Evolutionary conservation across 1,140 invertebrate genomes (phyloP), one percentile per base, ranked within the genome.

Genomic region (Oncopodura yosiiana): DNA sequence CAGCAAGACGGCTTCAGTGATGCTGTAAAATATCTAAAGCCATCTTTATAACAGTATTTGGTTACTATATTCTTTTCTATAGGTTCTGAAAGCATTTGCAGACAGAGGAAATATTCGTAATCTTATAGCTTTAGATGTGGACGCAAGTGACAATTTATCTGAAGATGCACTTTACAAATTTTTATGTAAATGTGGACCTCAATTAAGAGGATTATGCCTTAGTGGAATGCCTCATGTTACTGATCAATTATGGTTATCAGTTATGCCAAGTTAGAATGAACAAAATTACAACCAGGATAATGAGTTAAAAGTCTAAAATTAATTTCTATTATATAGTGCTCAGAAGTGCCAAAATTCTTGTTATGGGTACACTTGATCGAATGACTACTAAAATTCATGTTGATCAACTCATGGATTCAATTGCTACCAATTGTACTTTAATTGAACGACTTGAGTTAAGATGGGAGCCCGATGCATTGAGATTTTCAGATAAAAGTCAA

Each of bases 401-500:
- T 37, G 96, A 99, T 76, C 86, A 98, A 72, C 73, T 99, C 46
- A 93, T 99, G 79, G 94, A 99, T 67, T 87, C 86, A 37, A 95
- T 99, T 44, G 93, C 95, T 0, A 91, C 89, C 62, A 89, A 90
- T 68, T 96, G 91, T 67, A 79, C 81, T 0, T 81, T 83, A 56
- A 68, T 99, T 60, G 88, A 95, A 69, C 77, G 95, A 2, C 70
- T 99, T 24, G 96, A 99, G 69, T 75, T 99, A 18, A 74, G 92
- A 62, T 99, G 96, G 96, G 96, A 99, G 71, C 92, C 94, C 0
- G 93, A 96, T 62, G 98, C 96, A 66, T 77, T 99, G 3, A 78
- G 96, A 42, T 99, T 97, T 72, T 97, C 93, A 24, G 95, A 99
- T 70, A 99, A 99, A 72, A 96, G 93, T 68, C 94, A 95, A 70